Conservation (phyloP, 2,888 invertebrate genomes). For the Oscheius sp. region DNA sequence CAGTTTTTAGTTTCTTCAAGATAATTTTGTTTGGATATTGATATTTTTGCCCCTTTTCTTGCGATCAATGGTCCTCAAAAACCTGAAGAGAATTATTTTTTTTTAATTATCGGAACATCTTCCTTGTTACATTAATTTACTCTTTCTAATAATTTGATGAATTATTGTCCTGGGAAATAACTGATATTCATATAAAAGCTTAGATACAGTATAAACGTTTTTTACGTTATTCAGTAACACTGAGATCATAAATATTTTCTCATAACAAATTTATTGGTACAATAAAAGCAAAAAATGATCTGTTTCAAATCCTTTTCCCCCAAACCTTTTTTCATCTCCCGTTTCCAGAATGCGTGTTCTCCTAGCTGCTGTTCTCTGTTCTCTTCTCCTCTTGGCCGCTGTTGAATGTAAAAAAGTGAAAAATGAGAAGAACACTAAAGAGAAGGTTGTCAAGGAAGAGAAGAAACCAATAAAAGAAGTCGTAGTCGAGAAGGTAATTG, state of each 20-base stretch:
- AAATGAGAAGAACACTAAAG: slow-evolving; percentile 34
- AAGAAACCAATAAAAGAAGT: slow-evolving; percentile 29
- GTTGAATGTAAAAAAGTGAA: slow-evolving; percentile 52
- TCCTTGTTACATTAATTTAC: too few species aligned
- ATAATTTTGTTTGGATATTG: too few species aligned
- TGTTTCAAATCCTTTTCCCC: neutral
- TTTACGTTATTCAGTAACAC: neutral
- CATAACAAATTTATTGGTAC: neutral
- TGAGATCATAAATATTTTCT: neutral
- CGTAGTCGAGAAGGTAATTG: slow-evolving; percentile 8
- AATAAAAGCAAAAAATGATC: neutral
- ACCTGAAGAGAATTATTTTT: too few species aligned
- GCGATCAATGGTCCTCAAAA: too few species aligned
- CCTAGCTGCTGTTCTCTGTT: slow-evolving; percentile 40
- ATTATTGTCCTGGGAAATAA: too few species aligned
- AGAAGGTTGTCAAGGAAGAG: slow-evolving; percentile 31
- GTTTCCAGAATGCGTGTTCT: slow-evolving; percentile 41
- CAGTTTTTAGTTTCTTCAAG: too few species aligned
- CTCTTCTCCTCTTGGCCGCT: slow-evolving; percentile 45
- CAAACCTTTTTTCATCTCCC: too few species aligned
- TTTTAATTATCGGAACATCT: too few species aligned
- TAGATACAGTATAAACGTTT: neutral
- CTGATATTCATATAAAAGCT: neutral
- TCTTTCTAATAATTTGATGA: too few species aligned
- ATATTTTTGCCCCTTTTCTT: too few species aligned